These are phyloP conservation scores for Pelagia noctiluca DNA, from an alignment of 30 jellyfish, hydroid and myxozoan genomes.

Conservation along the genomic window DNA sequence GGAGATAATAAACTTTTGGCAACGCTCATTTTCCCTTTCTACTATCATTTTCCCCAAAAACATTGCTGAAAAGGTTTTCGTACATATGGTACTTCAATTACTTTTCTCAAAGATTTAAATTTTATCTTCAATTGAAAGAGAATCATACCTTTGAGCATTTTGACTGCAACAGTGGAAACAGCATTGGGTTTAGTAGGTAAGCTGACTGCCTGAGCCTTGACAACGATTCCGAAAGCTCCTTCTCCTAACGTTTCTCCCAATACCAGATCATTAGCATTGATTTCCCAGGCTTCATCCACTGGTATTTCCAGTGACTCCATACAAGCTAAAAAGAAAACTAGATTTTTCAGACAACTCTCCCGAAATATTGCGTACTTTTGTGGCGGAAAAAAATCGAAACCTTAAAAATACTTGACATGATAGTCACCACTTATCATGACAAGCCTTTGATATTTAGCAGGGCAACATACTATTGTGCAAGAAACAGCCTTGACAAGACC, in stretches of 20 bases:
- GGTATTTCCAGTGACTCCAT: constrained; percentile 61
- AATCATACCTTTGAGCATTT: constrained; percentile 84
- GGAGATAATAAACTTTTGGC: no score
- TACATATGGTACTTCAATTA: no score
- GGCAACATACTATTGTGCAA: no score
- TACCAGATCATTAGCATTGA: constrained; percentile 66
- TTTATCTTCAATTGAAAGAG: background rate
- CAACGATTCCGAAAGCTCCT: constrained; percentile 99
- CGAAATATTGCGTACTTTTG: background rate
- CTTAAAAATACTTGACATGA: no score
- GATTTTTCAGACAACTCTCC: background rate
- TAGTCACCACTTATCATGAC: no score
- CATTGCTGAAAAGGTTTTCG: no score
- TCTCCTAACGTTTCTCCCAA: constrained; percentile 94
- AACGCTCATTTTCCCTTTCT: no score
- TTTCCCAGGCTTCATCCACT: constrained; percentile 91
- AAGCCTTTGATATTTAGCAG: no score
- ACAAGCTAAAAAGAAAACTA: constrained; percentile 37
- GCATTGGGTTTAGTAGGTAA: constrained; percentile 51
- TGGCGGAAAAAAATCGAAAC: no score
- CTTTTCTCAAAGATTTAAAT: no score
- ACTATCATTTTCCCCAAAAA: no score
- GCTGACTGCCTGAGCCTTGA: constrained; percentile 89
- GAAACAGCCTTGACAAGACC: no score
- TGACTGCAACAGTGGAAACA: constrained; percentile 92